Base-by-base conservation (phyloP, 92 coral and sea anemone genomes). In the Actinostola sp. region DNA sequence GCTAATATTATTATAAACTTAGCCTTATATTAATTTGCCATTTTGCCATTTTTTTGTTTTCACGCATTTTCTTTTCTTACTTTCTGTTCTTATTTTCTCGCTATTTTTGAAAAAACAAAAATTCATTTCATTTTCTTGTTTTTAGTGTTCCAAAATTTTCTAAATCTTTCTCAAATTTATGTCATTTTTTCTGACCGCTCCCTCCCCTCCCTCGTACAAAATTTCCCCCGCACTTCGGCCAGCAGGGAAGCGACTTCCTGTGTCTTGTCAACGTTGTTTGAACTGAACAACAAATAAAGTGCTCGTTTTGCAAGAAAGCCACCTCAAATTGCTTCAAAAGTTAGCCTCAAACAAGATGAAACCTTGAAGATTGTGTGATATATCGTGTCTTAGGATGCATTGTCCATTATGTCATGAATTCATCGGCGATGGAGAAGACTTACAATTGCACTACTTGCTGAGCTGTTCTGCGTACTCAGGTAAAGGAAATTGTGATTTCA, bases 331-430 rank as follows among this genome's bases (percentile, higher is more conserved):
- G 13, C 54, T 54, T 5, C 49, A 51, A n/a, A 19, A 70, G 26
- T 13, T 27, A 48, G 26, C 38, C 41, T 21, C 24, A 28, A 53
- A 24, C 20, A 58, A 20, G 52, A 57, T 36, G 50, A 71, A 30
- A 39, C 42, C 65, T 31, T 28, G 35, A 27, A 43, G 29, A 20
- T 25, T 45, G 5, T 12, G n/a, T 30, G 6, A 19, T 0, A 0
- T 16, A n/a, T n/a, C 7, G 0, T 24, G 36, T 19, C 53, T 38
- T 29, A 75, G 44, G 56, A 94, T 94, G 98, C 88, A 81, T 62
- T 94, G 98, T 46, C 98, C 97, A 1, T 66, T 94, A 43, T 94
- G 98, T 31, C 82, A 79, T n/a, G 84, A 76, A 73, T 65, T 67
- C 26, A 77, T 94, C 50, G 76, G 72, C 17, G 70, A 71, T 42